Evolutionary conservation across 1,140 invertebrate species (phyloP).

Genomic region (Patella vulgata): DNA sequence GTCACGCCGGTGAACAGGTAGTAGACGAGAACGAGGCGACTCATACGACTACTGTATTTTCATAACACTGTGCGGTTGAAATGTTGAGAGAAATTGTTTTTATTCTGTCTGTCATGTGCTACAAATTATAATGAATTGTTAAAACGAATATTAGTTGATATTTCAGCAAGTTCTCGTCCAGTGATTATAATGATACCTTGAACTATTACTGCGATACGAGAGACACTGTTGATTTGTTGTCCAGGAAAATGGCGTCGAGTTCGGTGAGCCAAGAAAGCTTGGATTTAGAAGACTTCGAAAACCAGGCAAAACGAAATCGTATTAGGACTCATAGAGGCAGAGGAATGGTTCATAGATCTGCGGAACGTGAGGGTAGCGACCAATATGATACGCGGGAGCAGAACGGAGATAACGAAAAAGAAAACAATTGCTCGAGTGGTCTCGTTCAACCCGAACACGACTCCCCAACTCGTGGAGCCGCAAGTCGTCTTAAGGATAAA

Average conservation of each 20-base stretch:
- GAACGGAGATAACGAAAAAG: constrained; percentile 41
- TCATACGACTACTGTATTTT: too few relatives aligned
- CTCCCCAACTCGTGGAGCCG: constrained; percentile 68
- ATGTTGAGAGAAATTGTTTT: too few relatives aligned
- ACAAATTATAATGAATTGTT: too few relatives aligned
- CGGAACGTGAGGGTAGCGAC: constrained; percentile 26
- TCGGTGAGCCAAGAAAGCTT: constrained; percentile 74
- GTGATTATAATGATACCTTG: too few relatives aligned
- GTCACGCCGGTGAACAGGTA: too few relatives aligned
- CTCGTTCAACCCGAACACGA: constrained; percentile 63
- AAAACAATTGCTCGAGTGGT: constrained; percentile 16
- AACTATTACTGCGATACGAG: too few relatives aligned
- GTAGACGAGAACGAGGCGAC: too few relatives aligned
- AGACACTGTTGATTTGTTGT: too few relatives aligned
- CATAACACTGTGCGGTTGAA: too few relatives aligned
- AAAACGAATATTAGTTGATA: too few relatives aligned
- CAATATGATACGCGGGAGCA: constrained; percentile 38
- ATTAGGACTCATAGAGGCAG: constrained; percentile 71
- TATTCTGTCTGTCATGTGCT: too few relatives aligned
- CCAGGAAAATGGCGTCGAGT: constrained; percentile 73
- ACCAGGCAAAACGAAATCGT: constrained; percentile 69
- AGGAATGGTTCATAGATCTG: constrained; percentile 66
- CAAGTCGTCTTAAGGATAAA: constrained; percentile 67
- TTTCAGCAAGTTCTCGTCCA: too few relatives aligned
- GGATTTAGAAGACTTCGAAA: constrained; percentile 74